Percentiles rank a stretch among this genome's conserved stretches.
phyloP scores from a whole-genome alignment of 2,888 invertebrate genomes.

The Rhagonycha lutea region DNA sequence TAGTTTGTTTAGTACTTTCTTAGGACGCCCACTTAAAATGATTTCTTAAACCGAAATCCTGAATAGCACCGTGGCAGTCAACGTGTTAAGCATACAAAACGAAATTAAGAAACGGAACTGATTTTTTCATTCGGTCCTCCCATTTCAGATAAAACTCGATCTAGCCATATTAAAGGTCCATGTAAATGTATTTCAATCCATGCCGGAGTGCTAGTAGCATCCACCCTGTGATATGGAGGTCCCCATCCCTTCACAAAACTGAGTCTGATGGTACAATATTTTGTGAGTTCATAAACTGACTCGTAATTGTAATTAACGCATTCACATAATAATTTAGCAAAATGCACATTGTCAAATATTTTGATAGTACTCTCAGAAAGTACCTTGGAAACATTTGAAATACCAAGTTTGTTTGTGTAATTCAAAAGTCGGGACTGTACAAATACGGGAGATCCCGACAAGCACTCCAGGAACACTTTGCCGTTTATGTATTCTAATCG shows the following conservation, averaged over 20 bases:
- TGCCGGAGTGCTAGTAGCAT: slow-evolving; percentile 98
- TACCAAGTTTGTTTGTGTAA: slow-evolving; percentile 97
- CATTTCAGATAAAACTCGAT: slow-evolving; percentile 98
- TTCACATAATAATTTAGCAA: slow-evolving; percentile 92
- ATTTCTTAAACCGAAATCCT: slow-evolving; percentile 85
- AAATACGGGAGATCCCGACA: slow-evolving; percentile 97
- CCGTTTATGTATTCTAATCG: slow-evolving; percentile 91
- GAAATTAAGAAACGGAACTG: slow-evolving; percentile 90
- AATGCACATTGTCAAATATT: slow-evolving; percentile 98
- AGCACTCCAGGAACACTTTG: slow-evolving; percentile 96
- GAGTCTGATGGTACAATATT: slow-evolving; percentile 99
- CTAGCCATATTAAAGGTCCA: slow-evolving; percentile 97
- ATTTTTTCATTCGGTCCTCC: slow-evolving; percentile 97
- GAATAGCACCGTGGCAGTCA: slow-evolving; percentile 86
- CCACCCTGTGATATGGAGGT: slow-evolving; percentile 97
- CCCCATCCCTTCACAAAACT: slow-evolving; percentile 99
- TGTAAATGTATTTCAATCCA: slow-evolving; percentile 99
- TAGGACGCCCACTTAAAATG: too few relatives aligned
- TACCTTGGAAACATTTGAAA: slow-evolving; percentile 98
- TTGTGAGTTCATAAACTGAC: slow-evolving; percentile 97
- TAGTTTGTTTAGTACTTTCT: too few relatives aligned
- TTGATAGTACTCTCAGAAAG: slow-evolving; percentile 95
- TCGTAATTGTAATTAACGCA: slow-evolving; percentile 98
- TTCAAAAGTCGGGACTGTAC: slow-evolving; percentile 98
- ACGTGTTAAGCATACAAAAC: too few relatives aligned